Conservation (phyloP, 2,797 vertebrate genomes). For the Brotula barbata region DNA sequence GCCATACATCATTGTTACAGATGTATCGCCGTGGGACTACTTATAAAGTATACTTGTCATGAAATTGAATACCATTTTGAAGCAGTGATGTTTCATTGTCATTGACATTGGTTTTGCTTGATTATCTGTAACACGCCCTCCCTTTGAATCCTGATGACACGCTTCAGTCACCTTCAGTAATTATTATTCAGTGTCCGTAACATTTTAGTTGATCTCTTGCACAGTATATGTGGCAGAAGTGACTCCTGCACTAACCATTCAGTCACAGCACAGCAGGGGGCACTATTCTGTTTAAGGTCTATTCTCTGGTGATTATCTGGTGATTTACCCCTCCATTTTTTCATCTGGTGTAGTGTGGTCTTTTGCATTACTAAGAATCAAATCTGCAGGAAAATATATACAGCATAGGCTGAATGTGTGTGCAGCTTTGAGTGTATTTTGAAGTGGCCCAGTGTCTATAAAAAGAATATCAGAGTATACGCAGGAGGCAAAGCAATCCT, state of each 20-base stretch:
- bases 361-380: constrained; percentile 26
- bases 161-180: constrained; percentile 7
- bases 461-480: constrained; percentile 33
- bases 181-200: constrained; percentile 29
- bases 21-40: neutral
- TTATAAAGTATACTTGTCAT: neutral
- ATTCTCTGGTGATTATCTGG: constrained; percentile 21
- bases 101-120: constrained; percentile 1
- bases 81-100: neutral
- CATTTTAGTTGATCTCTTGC: constrained; percentile 24
- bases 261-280: constrained; percentile 45
- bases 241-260: constrained; percentile 17
- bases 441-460: constrained; percentile 3
- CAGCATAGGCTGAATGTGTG: constrained; percentile 13
- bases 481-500: constrained; percentile 33
- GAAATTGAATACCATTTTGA: neutral
- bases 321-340: constrained; percentile 20
- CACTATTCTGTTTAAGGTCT: constrained; percentile 25
- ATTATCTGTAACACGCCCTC: constrained; percentile 11
- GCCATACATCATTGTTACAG: neutral
- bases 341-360: constrained; percentile 33
- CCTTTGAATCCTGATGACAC: constrained; percentile 9
- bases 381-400: constrained; percentile 13
- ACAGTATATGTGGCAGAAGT: constrained; percentile 19
- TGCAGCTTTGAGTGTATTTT: constrained; percentile 20